Base-by-base conservation (phyloP, 1,140 invertebrate genomes). In the Frieseomelitta varia region DNA sequence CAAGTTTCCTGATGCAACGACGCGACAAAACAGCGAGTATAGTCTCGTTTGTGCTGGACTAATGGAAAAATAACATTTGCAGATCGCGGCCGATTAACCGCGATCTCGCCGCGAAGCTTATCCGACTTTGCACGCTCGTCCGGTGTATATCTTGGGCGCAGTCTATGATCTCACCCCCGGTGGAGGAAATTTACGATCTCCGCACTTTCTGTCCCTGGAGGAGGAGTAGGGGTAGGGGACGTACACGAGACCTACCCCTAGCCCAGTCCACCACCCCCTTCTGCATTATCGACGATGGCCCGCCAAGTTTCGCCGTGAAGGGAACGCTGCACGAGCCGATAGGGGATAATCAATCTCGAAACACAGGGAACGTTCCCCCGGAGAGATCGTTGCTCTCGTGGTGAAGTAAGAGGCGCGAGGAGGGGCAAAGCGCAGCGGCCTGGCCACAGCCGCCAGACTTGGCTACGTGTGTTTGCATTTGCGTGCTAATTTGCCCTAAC, bases 261-360 rank as follows among this genome's bases (percentile, higher is more conserved):
- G 2, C 27, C 4, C 47, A 10, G 24, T 47, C 58, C 21, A 24
- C 19, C 72, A 27, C 53, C 84, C 85, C 84, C 61, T 84, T 78
- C 84, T 88, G 79, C 90, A 93, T 93, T 91, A 92, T 92, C 92
- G 87, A 91, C 87, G 86, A 88, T 88, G 86, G 83, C 78, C 85
- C 87, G 86, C 85, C 84, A 91, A 92, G 89, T 92, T 92, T 91
- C 82, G 79, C 47, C 77, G 77, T 87, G 84, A 88, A 90, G 85
- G 90, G 92, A 93, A 91, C 85, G 85, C 89, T 86, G 87, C 91
- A 91, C 84, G 81, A 90, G 91, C 91, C 93, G 91, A 94, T 92
- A 92, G 93, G 93, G 93, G 92, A 94, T 94, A 94, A 94, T 94
- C 93, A 94, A 94, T 94, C 93, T 94, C 90, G 87, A 90, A 89